phyloP scores from a whole-genome alignment of 2,797 vertebrate genomes.

The Tapera naevia region DNA sequence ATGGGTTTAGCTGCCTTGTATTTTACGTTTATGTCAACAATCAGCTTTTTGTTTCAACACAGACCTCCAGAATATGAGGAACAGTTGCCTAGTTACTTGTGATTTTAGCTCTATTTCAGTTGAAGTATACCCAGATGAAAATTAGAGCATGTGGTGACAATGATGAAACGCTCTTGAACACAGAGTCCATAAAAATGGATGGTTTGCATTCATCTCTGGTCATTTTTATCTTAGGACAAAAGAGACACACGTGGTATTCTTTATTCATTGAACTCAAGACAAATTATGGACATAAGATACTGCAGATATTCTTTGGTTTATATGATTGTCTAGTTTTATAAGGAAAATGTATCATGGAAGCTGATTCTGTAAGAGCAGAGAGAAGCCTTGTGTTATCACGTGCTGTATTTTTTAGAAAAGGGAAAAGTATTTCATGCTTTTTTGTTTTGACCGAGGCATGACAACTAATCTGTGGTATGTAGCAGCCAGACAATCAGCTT shows the following conservation, averaged over 20 bases:
- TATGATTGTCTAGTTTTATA: not conserved
- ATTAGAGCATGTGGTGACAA: not conserved
- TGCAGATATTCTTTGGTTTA: not conserved
- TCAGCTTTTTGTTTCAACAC: not conserved
- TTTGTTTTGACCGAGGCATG: conserved; percentile 2
- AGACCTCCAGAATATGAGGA: not conserved
- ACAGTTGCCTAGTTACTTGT: not conserved
- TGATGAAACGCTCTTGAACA: not conserved
- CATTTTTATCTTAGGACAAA: not conserved
- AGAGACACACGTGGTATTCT: not conserved
- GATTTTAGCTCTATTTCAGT: not conserved
- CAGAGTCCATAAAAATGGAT: not conserved
- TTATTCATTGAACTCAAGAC: not conserved
- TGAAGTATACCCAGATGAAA: not conserved
- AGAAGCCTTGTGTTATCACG: not conserved
- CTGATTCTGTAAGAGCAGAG: not conserved
- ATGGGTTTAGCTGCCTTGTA: not conserved
- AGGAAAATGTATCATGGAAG: not conserved
- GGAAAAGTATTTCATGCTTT: not conserved
- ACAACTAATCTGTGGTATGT: conserved; percentile 57
- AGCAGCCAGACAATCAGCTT: conserved; percentile 49
- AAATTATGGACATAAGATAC: not conserved
- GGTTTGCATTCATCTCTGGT: not conserved
- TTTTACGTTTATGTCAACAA: not conserved
- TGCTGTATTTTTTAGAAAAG: not conserved